Evolutionary conservation across 2,888 invertebrate species (phyloP).

Genomic region (Autographa gamma): DNA sequence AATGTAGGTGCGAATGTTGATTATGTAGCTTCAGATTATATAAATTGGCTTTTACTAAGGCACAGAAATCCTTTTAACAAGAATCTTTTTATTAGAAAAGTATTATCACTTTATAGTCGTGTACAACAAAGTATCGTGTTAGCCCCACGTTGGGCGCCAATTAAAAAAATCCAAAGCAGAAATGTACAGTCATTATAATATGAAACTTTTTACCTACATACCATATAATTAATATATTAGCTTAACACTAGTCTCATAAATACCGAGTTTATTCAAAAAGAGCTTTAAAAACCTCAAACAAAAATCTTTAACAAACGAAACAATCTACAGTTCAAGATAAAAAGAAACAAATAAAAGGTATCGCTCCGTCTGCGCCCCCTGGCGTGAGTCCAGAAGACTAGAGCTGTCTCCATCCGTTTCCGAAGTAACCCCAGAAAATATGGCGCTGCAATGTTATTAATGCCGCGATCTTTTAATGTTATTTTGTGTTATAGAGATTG

Average conservation of each 20-base stretch:
- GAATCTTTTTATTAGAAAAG: no score
- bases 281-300: no score
- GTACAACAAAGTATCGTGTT: not conserved
- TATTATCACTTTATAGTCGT: no score
- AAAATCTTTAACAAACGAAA: no score
- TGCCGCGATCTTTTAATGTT: conserved; percentile 63
- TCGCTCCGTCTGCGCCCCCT: conserved; percentile 50
- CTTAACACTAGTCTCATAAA: no score
- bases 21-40: no score
- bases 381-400: conserved; percentile 64
- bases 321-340: conserved; percentile 30
- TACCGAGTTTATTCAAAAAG: no score
- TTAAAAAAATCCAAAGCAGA: not conserved
- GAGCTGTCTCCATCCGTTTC: conserved; percentile 73
- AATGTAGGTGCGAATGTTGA: no score
- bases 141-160: conserved; percentile 47
- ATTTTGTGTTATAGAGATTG: conserved; percentile 2
- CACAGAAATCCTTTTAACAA: no score
- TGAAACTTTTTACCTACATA: no score
- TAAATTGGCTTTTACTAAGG: no score
- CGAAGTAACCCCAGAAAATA: conserved; percentile 72
- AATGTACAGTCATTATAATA: not conserved
- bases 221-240: no score
- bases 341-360: conserved; percentile 54
- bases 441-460: conserved; percentile 69